These are phyloP conservation scores for Parazoanthus swiftii DNA, from an alignment of 92 coral and sea anemone genomes.

Conservation along the genomic window DNA sequence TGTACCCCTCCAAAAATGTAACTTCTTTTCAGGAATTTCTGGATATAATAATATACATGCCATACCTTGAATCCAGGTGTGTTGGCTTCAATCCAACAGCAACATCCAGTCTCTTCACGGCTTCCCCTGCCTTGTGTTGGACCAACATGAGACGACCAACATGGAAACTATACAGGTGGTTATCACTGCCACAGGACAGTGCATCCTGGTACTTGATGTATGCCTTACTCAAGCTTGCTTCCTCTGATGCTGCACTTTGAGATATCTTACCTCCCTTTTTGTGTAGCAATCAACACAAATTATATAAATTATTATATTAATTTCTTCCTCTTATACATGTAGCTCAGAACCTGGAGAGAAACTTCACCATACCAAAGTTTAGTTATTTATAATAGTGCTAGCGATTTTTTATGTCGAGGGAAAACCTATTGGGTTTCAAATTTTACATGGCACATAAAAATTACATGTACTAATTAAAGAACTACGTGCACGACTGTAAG, in stretches of 20 bases:
- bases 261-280: slow-evolving; percentile 73
- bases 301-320: no score
- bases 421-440: no score
- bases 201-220: slow-evolving; percentile 92
- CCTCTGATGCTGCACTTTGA: slow-evolving; percentile 78
- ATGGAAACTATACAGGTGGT: slow-evolving; percentile 84
- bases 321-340: no score
- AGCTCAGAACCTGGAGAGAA: no score
- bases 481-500: no score
- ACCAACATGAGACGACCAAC: slow-evolving; percentile 88
- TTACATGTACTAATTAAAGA: no score
- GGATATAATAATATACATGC: slow-evolving; percentile 32
- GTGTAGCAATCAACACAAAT: not conserved
- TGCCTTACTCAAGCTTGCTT: slow-evolving; percentile 90
- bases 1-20: no score
- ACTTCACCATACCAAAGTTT: no score
- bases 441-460: no score
- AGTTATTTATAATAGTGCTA: no score
- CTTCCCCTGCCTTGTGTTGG: slow-evolving; percentile 87
- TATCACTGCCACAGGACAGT: slow-evolving; percentile 66
- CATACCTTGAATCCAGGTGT: slow-evolving; percentile 84
- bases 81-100: slow-evolving; percentile 90
- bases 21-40: no score
- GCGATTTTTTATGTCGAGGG: not conserved
- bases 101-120: slow-evolving; percentile 72